phyloP scores from a whole-genome alignment of 2,888 invertebrate species.

The Emmelina monodactyla region DNA sequence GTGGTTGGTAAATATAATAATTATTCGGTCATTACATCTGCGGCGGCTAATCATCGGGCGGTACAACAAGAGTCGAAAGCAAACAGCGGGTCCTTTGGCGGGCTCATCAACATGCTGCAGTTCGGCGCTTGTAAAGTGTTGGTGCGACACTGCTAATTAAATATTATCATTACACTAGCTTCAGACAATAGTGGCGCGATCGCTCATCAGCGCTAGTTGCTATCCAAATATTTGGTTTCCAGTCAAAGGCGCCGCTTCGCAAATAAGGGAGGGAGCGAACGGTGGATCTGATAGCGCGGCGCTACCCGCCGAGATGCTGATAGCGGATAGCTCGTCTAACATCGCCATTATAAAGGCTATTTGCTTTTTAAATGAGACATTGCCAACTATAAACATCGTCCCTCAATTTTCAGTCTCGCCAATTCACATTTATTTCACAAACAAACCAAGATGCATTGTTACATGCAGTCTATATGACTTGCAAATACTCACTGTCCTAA shows the following conservation, averaged over 20 bases:
- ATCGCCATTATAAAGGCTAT: constrained; percentile 23
- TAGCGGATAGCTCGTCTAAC: constrained; percentile 31
- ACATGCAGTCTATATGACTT: constrained; percentile 22
- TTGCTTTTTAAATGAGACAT: constrained; percentile 12
- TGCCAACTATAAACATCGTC: not conserved
- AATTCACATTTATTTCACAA: constrained; percentile 32
- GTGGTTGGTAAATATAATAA: constrained; percentile 18
- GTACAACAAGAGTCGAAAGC: constrained; percentile 37
- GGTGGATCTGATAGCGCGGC: constrained; percentile 44
- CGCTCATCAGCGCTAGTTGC: constrained; percentile 54
- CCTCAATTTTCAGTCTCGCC: not conserved
- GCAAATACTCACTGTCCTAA: constrained; percentile 42
- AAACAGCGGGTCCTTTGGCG: constrained; percentile 46
- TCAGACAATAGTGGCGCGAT: constrained; percentile 50
- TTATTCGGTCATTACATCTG: constrained; percentile 27
- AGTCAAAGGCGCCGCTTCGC: constrained; percentile 54
- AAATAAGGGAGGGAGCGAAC: constrained; percentile 32
- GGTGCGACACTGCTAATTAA: constrained; percentile 63
- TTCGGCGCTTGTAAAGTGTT: constrained; percentile 20
- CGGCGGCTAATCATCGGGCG: constrained; percentile 33
- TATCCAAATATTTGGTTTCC: constrained; percentile 55
- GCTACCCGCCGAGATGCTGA: constrained; percentile 41
- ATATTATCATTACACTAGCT: constrained; percentile 54
- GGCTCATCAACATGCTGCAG: constrained; percentile 22
- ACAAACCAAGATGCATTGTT: constrained; percentile 5